Conservation (phyloP, 2,797 vertebrate genomes). For the Phoebastria nigripes region DNA sequence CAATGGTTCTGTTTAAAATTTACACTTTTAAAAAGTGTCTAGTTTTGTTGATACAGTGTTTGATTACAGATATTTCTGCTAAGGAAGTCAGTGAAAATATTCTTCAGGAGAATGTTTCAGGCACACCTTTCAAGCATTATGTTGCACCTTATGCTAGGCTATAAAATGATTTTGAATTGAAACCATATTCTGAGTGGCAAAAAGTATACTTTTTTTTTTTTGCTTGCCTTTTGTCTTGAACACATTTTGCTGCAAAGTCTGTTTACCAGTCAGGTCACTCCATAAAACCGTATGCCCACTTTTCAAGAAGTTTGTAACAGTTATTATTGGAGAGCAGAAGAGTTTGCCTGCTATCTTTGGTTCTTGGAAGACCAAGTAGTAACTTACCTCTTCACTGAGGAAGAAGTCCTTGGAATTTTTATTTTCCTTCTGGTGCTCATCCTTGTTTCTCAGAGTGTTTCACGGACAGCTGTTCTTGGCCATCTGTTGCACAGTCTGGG, state of each 20-base stretch:
- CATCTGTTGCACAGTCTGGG: neutral
- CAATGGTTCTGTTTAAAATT: neutral
- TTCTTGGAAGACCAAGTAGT: neutral
- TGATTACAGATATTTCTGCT: neutral
- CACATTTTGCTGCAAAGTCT: neutral
- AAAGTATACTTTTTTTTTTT: neutral
- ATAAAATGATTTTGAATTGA: neutral
- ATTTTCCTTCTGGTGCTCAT: neutral
- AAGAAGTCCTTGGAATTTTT: neutral
- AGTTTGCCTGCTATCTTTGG: neutral
- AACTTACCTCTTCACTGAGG: neutral
- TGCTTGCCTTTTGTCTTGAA: neutral
- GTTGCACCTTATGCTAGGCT: neutral
- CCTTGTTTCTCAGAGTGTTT: neutral
- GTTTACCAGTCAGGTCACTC: neutral
- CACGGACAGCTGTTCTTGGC: neutral
- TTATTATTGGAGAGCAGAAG: neutral
- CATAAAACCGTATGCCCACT: neutral
- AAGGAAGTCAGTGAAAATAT: neutral
- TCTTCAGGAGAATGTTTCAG: neutral
- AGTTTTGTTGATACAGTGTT: neutral
- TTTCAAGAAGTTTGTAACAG: neutral
- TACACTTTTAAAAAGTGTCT: neutral
- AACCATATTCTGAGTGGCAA: neutral
- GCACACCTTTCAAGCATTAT: neutral